These are phyloP conservation scores for Ophioninae sp. DNA, from an alignment of 2,888 invertebrate species.

Conservation along the genomic window DNA sequence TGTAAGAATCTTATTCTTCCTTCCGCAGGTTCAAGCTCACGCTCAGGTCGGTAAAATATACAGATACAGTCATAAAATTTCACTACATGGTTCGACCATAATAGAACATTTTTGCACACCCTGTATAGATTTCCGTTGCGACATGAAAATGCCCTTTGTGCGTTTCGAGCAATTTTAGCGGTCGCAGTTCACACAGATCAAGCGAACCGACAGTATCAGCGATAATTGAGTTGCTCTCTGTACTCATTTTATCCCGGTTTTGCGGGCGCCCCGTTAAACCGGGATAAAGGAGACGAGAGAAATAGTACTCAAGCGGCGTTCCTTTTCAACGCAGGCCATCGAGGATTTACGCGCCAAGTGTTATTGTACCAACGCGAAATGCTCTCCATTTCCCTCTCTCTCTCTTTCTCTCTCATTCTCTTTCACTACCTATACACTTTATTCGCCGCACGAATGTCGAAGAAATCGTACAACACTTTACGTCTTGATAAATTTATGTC, in stretches of 20 bases:
- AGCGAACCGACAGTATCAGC: slow-evolving; percentile 42
- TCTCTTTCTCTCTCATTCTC: slow-evolving; percentile 6
- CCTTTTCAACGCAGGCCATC: slow-evolving; percentile 30
- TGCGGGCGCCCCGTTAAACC: slow-evolving; percentile 36
- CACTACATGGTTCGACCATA: too few species aligned
- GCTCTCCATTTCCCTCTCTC: slow-evolving; percentile 10
- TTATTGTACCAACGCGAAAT: slow-evolving; percentile 37
- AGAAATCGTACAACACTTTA: slow-evolving; percentile 38
- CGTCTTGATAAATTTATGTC: slow-evolving; percentile 45
- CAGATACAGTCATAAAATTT: too few species aligned
- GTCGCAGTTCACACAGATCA: slow-evolving; percentile 32
- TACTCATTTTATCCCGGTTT: slow-evolving; percentile 22
- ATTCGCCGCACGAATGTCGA: slow-evolving; percentile 32
- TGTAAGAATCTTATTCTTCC: too few species aligned
- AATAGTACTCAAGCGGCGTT: slow-evolving; percentile 37
- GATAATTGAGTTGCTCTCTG: slow-evolving; percentile 53
- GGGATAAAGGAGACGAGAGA: slow-evolving; percentile 20
- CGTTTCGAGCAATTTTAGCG: background rate
- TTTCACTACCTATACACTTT: background rate
- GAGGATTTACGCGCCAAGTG: slow-evolving; percentile 49
- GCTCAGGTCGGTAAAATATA: too few species aligned
- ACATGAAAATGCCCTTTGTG: too few species aligned
- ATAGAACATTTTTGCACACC: too few species aligned
- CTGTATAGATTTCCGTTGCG: too few species aligned
- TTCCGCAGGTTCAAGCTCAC: too few species aligned